Base-by-base conservation (phyloP, 2,888 invertebrate species). In the Chrysolina haemoptera region DNA sequence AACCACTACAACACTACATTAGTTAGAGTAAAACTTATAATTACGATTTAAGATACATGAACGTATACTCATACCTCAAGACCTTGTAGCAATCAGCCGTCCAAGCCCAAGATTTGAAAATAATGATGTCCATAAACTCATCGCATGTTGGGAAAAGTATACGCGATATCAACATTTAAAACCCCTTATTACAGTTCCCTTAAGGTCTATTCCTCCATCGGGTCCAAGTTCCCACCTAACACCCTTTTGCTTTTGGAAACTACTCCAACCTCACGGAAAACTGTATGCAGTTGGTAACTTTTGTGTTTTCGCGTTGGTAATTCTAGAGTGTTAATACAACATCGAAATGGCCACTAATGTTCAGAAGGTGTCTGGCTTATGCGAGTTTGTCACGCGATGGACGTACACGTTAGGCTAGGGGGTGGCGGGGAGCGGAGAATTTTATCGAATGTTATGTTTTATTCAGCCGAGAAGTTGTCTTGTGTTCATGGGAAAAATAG, bases 321-420 rank as follows among this genome's bases (percentile, higher is more conserved):
- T 84, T 83, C 81, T 78, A 78, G 79, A 84, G 83, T 84, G 83
- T 84, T 84, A 84, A 84, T 84, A 82, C 83, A 82, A 82, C 83
- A 81, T 80, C 82, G 87, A 88, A 88, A 88, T 88, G 88, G 87
- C 88, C 87, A 87, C 88, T 88, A 88, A 87, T 88, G 86, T 84
- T 86, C 84, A 82, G 84, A 82, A 88, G 87, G 88, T 87, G 87
- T 87, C 86, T 85, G 84, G 84, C 85, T 87, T 87, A 88, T 88
- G 86, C 83, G 80, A 78, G 75, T 78, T 80, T 78, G 82, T 83
- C 88, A 88, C 86, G 88, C 87, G 81, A 86, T 81, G 76, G 72
- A 72, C 78, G 80, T 80, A 81, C 65, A 48, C 41, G 63, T 59
- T 43, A 63, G 53, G 53, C 66, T 27, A 59, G 22, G n/a, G 59